These are phyloP conservation scores for Lepidocyrtinus sp. DNA, from an alignment of 2,888 invertebrate species.

Conservation along the genomic window DNA sequence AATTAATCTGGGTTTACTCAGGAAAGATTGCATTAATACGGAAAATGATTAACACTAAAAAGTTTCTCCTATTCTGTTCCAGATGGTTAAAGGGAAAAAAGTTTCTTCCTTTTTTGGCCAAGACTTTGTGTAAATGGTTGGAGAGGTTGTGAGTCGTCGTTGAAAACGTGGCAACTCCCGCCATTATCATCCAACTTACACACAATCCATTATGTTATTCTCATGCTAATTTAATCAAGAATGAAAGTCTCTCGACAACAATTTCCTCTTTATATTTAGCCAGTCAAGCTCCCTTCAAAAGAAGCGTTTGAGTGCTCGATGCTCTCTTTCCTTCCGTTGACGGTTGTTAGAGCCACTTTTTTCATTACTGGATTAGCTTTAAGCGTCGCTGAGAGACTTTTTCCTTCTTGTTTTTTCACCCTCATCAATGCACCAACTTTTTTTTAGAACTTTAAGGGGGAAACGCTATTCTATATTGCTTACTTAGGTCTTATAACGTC, in stretches of 20 bases:
- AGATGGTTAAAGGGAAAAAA: too few relatives aligned
- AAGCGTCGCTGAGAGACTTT: not conserved
- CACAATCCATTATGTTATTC: constrained; percentile 64
- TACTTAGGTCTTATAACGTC: not conserved
- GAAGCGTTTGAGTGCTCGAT: constrained; percentile 12
- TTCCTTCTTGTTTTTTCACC: not conserved
- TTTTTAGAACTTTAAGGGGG: not conserved
- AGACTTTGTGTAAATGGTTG: constrained; percentile 57
- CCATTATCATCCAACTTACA: constrained; percentile 62
- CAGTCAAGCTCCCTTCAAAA: constrained; percentile 16
- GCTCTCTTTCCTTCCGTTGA: constrained; percentile 4
- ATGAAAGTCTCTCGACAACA: constrained; percentile 63
- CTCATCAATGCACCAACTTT: not conserved
- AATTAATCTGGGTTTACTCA: too few relatives aligned
- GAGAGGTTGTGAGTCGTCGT: constrained; percentile 55
- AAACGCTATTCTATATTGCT: not conserved
- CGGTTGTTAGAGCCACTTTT: not conserved
- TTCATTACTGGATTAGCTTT: constrained; percentile 9
- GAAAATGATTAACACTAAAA: too few relatives aligned
- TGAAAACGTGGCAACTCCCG: constrained; percentile 59
- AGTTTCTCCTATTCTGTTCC: too few relatives aligned
- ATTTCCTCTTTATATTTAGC: constrained; percentile 39
- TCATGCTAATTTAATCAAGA: constrained; percentile 65
- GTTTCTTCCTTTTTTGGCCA: constrained; percentile 24
- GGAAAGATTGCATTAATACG: too few relatives aligned